A percentile compares a stretch with the other conserved stretches of the same genome.
Conservation (phyloP, 2,888 invertebrate genomes). For the Tenthredo scrophulariae region DNA sequence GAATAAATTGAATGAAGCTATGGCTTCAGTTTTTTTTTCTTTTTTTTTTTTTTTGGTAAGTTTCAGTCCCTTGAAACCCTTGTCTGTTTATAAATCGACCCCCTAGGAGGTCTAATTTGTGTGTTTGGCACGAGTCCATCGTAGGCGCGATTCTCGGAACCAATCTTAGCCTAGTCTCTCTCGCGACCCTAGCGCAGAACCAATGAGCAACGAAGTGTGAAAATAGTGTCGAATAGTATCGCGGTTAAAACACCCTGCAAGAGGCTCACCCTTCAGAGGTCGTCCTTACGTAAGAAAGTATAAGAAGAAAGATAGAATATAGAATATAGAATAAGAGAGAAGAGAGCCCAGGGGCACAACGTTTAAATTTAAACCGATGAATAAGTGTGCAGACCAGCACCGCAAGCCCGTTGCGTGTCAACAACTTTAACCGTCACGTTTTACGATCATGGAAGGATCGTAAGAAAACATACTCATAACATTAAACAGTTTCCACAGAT, state of each 20-base stretch:
- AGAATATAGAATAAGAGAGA: background rate
- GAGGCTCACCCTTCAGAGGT: constrained; percentile 62
- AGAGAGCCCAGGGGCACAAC: constrained; percentile 54
- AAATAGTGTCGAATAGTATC: constrained; percentile 55
- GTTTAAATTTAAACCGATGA: constrained; percentile 67
- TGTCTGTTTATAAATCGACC: constrained; percentile 6
- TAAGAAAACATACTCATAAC: constrained; percentile 15
- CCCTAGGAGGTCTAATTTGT: constrained; percentile 20
- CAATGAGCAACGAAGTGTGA: constrained; percentile 56
- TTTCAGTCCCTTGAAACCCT: background rate
- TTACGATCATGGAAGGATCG: constrained; percentile 37
- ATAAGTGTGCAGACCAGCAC: constrained; percentile 59
- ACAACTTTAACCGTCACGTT: constrained; percentile 36
- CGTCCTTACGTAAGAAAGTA: constrained; percentile 60
- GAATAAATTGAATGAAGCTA: background rate
- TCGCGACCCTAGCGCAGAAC: constrained; percentile 51
- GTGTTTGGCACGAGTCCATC: constrained; percentile 42
- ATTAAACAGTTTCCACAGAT: background rate
- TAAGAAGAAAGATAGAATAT: background rate
- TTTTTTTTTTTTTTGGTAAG: background rate
- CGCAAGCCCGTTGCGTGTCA: constrained; percentile 28
- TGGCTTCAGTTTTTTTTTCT: no score
- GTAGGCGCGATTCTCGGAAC: constrained; percentile 59
- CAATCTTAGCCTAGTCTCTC: constrained; percentile 56
- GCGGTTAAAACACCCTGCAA: constrained; percentile 35